These are phyloP conservation scores for Brassicogethes aeneus DNA, from an alignment of 2,888 invertebrate species.

Conservation along the genomic window DNA sequence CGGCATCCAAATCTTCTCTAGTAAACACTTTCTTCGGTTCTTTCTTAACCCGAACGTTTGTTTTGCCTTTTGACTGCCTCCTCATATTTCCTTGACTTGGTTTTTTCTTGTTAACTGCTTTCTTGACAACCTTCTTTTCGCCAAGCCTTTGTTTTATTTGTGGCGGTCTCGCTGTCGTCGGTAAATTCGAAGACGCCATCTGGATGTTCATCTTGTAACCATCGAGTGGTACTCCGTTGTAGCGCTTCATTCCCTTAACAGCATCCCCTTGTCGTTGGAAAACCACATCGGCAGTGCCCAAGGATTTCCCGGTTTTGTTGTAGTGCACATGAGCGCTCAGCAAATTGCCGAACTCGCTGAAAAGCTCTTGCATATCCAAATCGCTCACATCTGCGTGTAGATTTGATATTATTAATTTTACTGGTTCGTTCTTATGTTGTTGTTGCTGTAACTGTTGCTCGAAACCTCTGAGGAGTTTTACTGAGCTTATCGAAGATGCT, in stretches of 20 bases:
- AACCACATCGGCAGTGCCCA: not conserved
- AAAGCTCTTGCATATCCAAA: not conserved
- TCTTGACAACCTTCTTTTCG: not conserved
- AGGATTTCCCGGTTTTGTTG: not conserved
- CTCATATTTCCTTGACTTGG: not conserved
- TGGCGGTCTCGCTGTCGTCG: too few relatives aligned
- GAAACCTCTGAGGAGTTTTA: too few relatives aligned
- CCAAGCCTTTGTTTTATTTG: too few relatives aligned
- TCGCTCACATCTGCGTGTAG: not conserved
- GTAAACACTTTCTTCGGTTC: too few relatives aligned
- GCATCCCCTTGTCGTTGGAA: not conserved
- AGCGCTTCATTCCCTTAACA: not conserved
- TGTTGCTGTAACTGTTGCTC: too few relatives aligned
- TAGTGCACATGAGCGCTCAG: not conserved
- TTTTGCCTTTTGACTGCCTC: not conserved
- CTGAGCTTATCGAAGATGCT: too few relatives aligned
- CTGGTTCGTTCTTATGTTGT: too few relatives aligned
- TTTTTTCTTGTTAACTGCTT: not conserved
- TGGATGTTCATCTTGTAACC: not conserved
- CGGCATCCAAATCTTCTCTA: not conserved
- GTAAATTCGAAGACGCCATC: too few relatives aligned
- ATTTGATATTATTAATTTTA: not conserved
- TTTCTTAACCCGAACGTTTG: not conserved
- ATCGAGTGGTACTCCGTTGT: not conserved
- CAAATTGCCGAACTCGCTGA: not conserved